Evolutionary conservation across 2,797 vertebrate species (phyloP).

Genomic region (Macrochelys suwanniensis): DNA sequence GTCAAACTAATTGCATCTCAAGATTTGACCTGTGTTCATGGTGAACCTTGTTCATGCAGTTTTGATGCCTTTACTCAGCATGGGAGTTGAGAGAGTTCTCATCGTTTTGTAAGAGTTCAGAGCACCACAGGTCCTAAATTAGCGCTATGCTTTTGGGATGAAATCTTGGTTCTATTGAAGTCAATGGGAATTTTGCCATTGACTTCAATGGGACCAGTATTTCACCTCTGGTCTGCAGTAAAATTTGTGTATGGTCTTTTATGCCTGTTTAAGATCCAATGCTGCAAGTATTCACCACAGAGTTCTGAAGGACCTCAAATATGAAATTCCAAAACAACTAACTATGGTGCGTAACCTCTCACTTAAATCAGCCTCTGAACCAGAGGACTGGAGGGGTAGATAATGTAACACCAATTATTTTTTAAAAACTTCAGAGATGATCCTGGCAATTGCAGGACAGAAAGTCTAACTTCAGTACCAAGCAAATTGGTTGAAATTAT

Average conservation of each 20-base stretch:
- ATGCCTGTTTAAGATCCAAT: background rate
- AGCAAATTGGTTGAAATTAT: background rate
- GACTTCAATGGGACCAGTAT: background rate
- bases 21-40: background rate
- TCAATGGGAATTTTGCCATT: background rate
- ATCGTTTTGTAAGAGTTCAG: background rate
- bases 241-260: conserved; percentile 36
- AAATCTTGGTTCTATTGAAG: conserved; percentile 10
- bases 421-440: background rate
- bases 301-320: background rate
- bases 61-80: background rate
- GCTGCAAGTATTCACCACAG: background rate
- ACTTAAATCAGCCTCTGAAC: background rate
- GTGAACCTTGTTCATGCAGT: background rate
- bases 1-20: conserved; percentile 19
- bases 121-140: background rate
- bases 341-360: background rate
- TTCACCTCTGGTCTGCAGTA: background rate
- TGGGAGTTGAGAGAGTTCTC: background rate
- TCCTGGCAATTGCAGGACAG: background rate
- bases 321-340: background rate
- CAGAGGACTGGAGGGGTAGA: background rate
- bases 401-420: background rate
- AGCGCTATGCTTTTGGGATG: background rate
- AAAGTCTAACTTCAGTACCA: background rate